Base-by-base conservation (phyloP, 2,797 vertebrate species). In the Stomatorhinus walkeri region DNA sequence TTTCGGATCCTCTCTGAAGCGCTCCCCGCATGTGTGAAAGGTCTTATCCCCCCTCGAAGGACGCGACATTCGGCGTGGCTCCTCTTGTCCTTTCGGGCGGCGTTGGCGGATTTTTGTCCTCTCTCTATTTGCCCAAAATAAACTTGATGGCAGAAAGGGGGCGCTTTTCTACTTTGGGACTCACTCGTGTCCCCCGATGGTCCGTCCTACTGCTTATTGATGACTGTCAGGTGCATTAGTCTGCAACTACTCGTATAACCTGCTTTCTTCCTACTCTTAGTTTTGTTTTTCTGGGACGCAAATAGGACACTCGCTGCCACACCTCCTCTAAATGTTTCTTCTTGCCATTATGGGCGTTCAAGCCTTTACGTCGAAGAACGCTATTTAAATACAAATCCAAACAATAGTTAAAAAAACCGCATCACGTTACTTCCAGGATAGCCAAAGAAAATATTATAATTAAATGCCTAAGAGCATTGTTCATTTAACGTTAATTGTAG, bases 91-190 rank as follows among this genome's bases (percentile, higher is more conserved):
- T 36, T 32, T 56, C 51, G 49, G 51, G 46, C 24, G 22, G 22
- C 84, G 28, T 86, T 54, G 19, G 22, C 8, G 48, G 28, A 40
- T 52, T 84, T 84, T 48, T 16, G 1, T 49, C 19, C 40, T 24
- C 22, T 85, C 46, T 43, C 40, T 43, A 79, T 79, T 84, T 85
- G 19, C 64, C 24, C 52, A 12, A 51, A 24, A 22, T 87, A 36
- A 64, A 54, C 24, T 56, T n/a, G 49, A 48, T 85, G 91, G 84
- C 89, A 90, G 89, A 89, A 84, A 92, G 92, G 89, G 91, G 91
- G 91, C 91, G 90, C 91, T 76, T 89, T 64, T 89, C 85, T 46
- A 10, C 52, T 16, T 12, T 24, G 46, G 54, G 24, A 49, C 36
- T 48, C 32, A 48, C 24, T 7, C n/a, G 24, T 72, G 4, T 48